Percentiles rank a stretch among this genome's conserved stretches.
Conservation (phyloP, 30 jellyfish, hydroid and myxozoan species). For the Nemopilema nomurai region DNA sequence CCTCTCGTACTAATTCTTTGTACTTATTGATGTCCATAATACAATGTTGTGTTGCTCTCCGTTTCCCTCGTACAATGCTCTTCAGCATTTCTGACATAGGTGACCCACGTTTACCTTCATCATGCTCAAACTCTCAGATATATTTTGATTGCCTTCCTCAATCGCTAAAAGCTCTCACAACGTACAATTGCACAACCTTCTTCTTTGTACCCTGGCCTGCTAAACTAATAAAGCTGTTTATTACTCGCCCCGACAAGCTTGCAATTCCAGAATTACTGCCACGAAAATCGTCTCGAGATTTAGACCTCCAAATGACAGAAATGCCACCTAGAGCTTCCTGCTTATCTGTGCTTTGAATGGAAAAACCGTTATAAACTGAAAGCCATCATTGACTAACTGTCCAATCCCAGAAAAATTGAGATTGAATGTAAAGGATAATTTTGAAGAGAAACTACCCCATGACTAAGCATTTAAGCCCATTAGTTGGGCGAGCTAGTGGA, state of each 20-base stretch:
- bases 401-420: neutral
- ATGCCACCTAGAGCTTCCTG: neutral
- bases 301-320: neutral
- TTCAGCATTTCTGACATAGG: too few relatives aligned
- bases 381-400: neutral
- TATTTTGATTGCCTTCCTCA: neutral
- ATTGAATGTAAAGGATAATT: neutral
- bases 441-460: neutral
- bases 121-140: neutral
- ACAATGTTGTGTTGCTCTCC: too few relatives aligned
- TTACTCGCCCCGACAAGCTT: neutral
- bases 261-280: neutral
- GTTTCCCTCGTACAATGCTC: too few relatives aligned
- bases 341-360: neutral
- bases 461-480: constrained; percentile 17
- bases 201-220: neutral
- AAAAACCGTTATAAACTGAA: neutral
- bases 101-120: too few relatives aligned
- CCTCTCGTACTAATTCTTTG: too few relatives aligned
- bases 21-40: too few relatives aligned
- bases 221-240: neutral
- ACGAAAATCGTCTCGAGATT: neutral
- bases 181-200: neutral
- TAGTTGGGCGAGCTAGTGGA: constrained; percentile 4
- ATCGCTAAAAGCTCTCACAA: neutral